A percentile compares a stretch with the other conserved stretches of the same genome.
These are phyloP conservation scores for Reinhardtius hippoglossoides DNA, from an alignment of 2,113 vertebrate genomes.

Conservation along the genomic window DNA sequence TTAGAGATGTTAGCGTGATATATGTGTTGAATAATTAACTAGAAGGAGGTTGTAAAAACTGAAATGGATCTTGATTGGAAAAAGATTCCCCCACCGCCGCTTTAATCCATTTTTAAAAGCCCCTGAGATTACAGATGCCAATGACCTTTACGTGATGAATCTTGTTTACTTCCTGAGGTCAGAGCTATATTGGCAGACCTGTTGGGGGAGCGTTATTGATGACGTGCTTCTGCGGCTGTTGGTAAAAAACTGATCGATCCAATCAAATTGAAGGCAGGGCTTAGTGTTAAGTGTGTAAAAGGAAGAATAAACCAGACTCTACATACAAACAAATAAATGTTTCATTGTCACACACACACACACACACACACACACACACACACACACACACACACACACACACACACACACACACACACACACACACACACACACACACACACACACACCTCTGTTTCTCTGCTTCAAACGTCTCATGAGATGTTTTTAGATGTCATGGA, in stretches of 20 bases:
- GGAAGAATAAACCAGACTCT: not conserved
- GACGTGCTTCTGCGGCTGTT: not conserved
- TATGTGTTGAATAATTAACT: too few relatives aligned
- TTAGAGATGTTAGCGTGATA: not conserved
- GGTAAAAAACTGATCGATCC: constrained; percentile 25
- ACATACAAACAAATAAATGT: not conserved
- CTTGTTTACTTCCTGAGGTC: constrained; percentile 41
- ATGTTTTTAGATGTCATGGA: constrained; percentile 21
- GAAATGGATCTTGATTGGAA: not conserved
- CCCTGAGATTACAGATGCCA: constrained; percentile 31
- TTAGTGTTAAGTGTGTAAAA: not conserved
- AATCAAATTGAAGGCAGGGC: constrained; percentile 1
- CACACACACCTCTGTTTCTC: not conserved
- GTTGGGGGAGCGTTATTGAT: constrained; percentile 24
- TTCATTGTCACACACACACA: not conserved
- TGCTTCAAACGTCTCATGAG: constrained; percentile 41
- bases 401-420: not conserved
- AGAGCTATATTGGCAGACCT: constrained; percentile 21
- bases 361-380: not conserved
- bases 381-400: not conserved
- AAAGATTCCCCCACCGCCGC: not conserved
- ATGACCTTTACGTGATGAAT: constrained; percentile 55
- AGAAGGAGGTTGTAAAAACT: not conserved
- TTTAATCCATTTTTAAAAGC: not conserved
- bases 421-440: not conserved